Conservation (phyloP, 2,888 invertebrate genomes). For the Tiliacea citrago region DNA sequence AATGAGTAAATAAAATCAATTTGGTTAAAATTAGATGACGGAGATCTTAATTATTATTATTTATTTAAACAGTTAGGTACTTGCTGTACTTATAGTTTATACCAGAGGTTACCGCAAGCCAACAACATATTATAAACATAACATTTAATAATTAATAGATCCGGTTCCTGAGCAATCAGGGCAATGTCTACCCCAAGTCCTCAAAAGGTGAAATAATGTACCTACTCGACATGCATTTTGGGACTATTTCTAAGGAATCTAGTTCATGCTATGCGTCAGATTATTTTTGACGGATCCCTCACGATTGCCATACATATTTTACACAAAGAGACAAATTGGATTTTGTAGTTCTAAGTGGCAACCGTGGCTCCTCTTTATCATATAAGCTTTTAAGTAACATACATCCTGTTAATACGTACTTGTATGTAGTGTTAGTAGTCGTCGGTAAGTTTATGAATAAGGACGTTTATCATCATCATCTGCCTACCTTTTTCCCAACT, state of each 20-base stretch:
- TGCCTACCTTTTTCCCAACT: too few relatives aligned
- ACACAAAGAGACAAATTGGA: neutral
- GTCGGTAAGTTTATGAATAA: neutral
- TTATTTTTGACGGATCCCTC: neutral
- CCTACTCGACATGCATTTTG: neutral
- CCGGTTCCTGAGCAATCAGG: too few relatives aligned
- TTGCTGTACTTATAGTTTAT: too few relatives aligned
- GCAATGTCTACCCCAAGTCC: neutral
- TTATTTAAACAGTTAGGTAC: too few relatives aligned
- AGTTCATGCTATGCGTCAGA: neutral
- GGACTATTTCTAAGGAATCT: neutral
- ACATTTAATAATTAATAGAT: too few relatives aligned
- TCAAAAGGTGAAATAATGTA: neutral
- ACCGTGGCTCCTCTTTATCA: neutral
- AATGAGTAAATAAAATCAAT: too few relatives aligned
- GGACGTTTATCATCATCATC: too few relatives aligned
- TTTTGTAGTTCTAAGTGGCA: neutral
- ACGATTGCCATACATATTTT: neutral
- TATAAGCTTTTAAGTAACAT: neutral
- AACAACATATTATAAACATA: too few relatives aligned
- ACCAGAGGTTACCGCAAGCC: too few relatives aligned
- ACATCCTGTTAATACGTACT: neutral
- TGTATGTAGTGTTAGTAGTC: too few relatives aligned
- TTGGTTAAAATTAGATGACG: too few relatives aligned
- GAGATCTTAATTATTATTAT: too few relatives aligned